phyloP scores from a whole-genome alignment of 2,113 vertebrate genomes.

The Leptosomus discolor region DNA sequence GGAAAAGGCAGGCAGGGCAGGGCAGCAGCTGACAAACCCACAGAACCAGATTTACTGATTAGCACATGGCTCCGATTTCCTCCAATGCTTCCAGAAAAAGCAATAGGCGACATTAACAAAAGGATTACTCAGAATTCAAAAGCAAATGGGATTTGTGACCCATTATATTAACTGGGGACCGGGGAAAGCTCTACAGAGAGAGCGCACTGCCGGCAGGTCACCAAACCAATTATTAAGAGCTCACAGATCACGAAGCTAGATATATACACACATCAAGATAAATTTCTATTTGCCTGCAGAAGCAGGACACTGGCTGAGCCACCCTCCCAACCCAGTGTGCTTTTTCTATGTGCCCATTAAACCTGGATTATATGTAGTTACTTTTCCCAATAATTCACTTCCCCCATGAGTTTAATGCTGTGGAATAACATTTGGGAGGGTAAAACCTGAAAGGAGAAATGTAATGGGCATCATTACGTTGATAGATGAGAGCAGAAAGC shows the following conservation, averaged over 20 bases:
- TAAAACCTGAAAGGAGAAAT: slow-evolving; percentile 43
- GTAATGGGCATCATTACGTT: slow-evolving; percentile 35
- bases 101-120: neutral
- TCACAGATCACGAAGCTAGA: slow-evolving; percentile 55
- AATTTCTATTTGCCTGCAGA: slow-evolving; percentile 51
- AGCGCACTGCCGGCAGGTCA: slow-evolving; percentile 20
- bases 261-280: slow-evolving; percentile 24
- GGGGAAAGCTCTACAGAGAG: slow-evolving; percentile 7
- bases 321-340: neutral
- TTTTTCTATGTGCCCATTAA: slow-evolving; percentile 27
- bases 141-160: slow-evolving; percentile 45
- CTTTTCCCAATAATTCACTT: slow-evolving; percentile 18
- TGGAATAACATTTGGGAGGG: slow-evolving; percentile 35
- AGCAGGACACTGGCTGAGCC: neutral
- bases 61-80: neutral
- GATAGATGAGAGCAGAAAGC: slow-evolving; percentile 28
- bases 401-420: slow-evolving; percentile 1
- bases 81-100: neutral
- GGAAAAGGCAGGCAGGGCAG: neutral
- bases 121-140: slow-evolving; percentile 44
- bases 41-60: neutral
- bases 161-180: slow-evolving; percentile 42
- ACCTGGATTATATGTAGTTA: slow-evolving; percentile 20
- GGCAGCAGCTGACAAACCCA: neutral
- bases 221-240: slow-evolving; percentile 64